Conservation (phyloP, 2,113 vertebrate species). For the Rhinoptilus africanus region DNA sequence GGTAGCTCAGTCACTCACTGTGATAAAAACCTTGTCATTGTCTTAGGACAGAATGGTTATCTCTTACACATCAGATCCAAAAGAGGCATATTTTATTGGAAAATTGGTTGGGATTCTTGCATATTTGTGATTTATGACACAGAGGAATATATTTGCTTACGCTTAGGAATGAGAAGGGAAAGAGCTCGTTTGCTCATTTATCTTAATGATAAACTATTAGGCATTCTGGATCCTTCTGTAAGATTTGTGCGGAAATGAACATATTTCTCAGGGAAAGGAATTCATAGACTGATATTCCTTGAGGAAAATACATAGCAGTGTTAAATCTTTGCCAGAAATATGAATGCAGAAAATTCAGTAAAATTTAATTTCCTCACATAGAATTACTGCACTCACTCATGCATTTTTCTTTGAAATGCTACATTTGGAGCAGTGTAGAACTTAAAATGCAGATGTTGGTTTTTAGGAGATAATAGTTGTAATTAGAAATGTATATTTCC, state of each 20-base stretch:
- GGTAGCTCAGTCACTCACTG: background rate
- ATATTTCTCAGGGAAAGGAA: background rate
- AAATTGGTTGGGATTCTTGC: background rate
- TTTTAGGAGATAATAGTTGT: background rate
- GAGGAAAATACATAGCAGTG: background rate
- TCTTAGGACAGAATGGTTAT: background rate
- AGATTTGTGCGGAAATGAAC: background rate
- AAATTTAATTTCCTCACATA: background rate
- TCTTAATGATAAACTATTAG: background rate
- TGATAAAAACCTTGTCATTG: background rate
- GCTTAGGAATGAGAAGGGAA: background rate
- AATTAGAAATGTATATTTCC: background rate
- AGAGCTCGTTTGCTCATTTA: background rate
- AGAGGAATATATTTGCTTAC: background rate
- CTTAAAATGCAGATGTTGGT: background rate
- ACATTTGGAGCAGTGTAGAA: background rate
- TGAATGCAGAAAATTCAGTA: background rate
- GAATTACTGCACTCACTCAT: background rate
- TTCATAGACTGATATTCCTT: background rate
- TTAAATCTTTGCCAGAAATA: background rate
- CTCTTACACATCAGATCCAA: background rate
- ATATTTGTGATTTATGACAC: background rate
- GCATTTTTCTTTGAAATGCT: background rate
- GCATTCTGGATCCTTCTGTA: background rate
- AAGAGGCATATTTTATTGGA: background rate